Conservation (phyloP, 2,113 vertebrate genomes). For the Megaleporinus macrocephalus region DNA sequence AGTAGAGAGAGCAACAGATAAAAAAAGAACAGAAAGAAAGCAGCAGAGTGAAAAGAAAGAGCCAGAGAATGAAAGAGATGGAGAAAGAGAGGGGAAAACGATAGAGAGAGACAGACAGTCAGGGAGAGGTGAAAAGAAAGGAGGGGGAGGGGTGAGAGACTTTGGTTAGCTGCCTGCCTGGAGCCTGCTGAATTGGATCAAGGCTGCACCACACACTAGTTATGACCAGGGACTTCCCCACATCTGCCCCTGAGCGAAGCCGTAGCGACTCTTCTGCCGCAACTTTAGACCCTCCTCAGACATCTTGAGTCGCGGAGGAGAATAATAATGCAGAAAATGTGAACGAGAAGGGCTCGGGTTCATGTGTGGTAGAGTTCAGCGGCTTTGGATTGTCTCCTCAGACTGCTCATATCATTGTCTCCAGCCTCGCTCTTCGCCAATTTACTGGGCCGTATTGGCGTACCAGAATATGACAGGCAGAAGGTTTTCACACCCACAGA, state of each 20-base stretch:
- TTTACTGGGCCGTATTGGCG: slow-evolving; percentile 37
- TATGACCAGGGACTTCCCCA: slow-evolving; percentile 31
- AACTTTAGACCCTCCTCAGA: slow-evolving; percentile 36
- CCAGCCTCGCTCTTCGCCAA: slow-evolving; percentile 25
- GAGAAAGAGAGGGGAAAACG: not conserved
- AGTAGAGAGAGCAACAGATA: not conserved
- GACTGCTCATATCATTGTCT: slow-evolving; percentile 33
- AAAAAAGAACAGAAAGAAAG: not conserved
- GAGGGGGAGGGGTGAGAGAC: slow-evolving; percentile 12
- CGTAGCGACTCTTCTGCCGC: slow-evolving; percentile 14
- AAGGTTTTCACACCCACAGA: slow-evolving; percentile 54
- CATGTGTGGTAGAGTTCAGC: slow-evolving; percentile 37
- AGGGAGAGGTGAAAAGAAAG: not conserved
- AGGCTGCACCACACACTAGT: slow-evolving; percentile 23
- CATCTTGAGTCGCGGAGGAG: slow-evolving; percentile 5
- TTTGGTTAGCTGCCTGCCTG: slow-evolving; percentile 28
- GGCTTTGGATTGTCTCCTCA: slow-evolving; percentile 32
- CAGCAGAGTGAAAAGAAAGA: too few species aligned
- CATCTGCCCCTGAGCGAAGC: slow-evolving; percentile 30
- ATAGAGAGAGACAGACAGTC: not conserved
- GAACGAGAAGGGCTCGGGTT: slow-evolving; percentile 32
- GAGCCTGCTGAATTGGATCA: slow-evolving; percentile 44
- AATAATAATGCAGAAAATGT: slow-evolving; percentile 38
- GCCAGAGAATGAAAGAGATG: not conserved
- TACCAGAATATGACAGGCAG: slow-evolving; percentile 48